phyloP scores from a whole-genome alignment of 1,140 invertebrate species.

The Pseudobourletiella spinata region DNA sequence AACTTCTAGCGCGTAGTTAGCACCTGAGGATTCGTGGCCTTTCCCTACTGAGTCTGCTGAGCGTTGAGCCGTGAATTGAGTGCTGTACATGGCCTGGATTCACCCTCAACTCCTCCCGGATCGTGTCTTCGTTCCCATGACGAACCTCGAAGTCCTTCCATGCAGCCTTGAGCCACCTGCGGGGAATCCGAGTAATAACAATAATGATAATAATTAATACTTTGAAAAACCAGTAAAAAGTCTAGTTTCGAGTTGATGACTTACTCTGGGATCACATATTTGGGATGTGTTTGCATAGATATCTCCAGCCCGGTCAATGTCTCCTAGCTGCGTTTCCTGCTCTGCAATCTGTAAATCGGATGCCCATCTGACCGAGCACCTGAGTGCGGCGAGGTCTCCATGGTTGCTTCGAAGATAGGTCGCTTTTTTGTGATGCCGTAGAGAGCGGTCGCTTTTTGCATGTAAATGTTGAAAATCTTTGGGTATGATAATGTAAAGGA shows the following conservation, averaged over 20 bases:
- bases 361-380: conserved; percentile 92
- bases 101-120: conserved; percentile 97
- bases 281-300: conserved; percentile 98
- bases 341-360: conserved; percentile 94
- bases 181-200: no score
- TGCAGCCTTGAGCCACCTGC: conserved; percentile 77
- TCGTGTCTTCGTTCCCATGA: conserved; percentile 99
- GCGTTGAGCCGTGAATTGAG: conserved; percentile 49
- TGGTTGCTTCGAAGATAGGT: conserved; percentile 96
- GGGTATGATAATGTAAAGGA: conserved; percentile 24
- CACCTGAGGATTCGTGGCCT: conserved; percentile 67
- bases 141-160: conserved; percentile 99
- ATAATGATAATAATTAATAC: not conserved
- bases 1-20: conserved; percentile 80
- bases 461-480: conserved; percentile 95
- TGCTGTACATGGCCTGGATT: conserved; percentile 98
- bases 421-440: conserved; percentile 94
- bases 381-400: conserved; percentile 82
- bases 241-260: no score
- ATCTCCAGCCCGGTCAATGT: conserved; percentile 71
- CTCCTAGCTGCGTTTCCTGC: conserved; percentile 93
- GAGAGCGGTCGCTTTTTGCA: conserved; percentile 94
- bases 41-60: conserved; percentile 27
- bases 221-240: not conserved
- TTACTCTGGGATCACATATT: conserved; percentile 92